phyloP scores from a whole-genome alignment of 2,113 vertebrate species.

The Eudyptes chrysolophus region DNA sequence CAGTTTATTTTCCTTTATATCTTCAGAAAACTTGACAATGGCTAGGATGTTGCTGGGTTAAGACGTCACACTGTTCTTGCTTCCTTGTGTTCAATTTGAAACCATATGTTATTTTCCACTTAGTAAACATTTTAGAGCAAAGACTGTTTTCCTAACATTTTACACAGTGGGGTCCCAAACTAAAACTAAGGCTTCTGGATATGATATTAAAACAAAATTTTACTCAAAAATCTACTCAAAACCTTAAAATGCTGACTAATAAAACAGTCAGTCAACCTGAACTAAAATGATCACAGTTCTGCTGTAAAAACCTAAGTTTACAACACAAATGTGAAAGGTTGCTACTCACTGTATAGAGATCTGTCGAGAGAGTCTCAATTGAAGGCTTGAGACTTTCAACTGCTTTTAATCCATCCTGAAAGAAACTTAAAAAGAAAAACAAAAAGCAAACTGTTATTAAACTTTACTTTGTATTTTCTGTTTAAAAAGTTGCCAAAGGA shows the following conservation, averaged over 20 bases:
- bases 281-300: not conserved
- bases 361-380: slow-evolving; percentile 93
- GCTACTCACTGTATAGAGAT: slow-evolving; percentile 88
- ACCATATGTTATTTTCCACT: not conserved
- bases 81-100: not conserved
- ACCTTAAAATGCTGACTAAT: not conserved
- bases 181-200: not conserved
- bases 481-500: not conserved
- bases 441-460: not conserved
- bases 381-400: slow-evolving; percentile 97
- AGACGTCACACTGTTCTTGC: not conserved
- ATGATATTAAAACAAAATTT: not conserved
- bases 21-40: not conserved
- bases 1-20: not conserved
- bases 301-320: not conserved
- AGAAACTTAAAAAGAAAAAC: slow-evolving; percentile 82
- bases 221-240: not conserved
- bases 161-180: not conserved
- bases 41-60: not conserved
- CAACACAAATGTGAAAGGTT: not conserved
- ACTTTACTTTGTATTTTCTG: not conserved
- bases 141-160: not conserved
- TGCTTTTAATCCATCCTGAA: slow-evolving; percentile 97
- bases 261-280: not conserved
- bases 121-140: not conserved